Evolutionary conservation across 2,113 vertebrate genomes (phyloP).

Genomic region (Labeo rohita): DNA sequence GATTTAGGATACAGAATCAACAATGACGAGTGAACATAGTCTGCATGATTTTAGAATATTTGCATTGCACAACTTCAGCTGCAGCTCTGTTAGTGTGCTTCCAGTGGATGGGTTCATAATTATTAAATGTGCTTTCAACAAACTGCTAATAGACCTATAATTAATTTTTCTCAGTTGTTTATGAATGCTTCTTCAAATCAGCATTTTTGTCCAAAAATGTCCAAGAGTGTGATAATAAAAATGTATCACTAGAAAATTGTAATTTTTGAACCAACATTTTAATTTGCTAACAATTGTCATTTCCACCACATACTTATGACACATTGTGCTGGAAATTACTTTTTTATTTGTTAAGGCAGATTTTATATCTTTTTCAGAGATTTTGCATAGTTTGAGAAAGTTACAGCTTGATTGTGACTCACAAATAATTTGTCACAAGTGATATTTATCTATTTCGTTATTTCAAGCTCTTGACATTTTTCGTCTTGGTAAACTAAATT

Average conservation of each 20-base stretch:
- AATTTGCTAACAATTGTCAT: background rate
- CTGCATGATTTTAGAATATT: background rate
- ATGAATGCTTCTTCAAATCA: background rate
- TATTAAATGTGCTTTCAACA: background rate
- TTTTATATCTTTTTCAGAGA: background rate
- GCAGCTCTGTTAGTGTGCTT: slow-evolving; percentile 53
- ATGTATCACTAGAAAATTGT: background rate
- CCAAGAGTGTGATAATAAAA: background rate
- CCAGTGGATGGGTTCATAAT: background rate
- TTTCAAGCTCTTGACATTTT: no score
- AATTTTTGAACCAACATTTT: background rate
- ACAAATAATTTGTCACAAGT: no score
- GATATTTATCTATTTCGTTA: no score
- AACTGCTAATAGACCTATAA: background rate
- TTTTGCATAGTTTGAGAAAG: background rate
- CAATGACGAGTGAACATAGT: background rate
- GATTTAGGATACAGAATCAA: background rate
- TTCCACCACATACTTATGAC: background rate
- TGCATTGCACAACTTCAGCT: background rate
- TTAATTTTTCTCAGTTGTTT: background rate
- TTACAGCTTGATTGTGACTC: background rate
- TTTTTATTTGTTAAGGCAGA: background rate
- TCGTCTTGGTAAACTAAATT: no score
- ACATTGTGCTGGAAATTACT: background rate
- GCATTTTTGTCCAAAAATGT: background rate